These are phyloP conservation scores for Echinops telfairi DNA, from an alignment of 2,113 vertebrate genomes.

Conservation along the genomic window DNA sequence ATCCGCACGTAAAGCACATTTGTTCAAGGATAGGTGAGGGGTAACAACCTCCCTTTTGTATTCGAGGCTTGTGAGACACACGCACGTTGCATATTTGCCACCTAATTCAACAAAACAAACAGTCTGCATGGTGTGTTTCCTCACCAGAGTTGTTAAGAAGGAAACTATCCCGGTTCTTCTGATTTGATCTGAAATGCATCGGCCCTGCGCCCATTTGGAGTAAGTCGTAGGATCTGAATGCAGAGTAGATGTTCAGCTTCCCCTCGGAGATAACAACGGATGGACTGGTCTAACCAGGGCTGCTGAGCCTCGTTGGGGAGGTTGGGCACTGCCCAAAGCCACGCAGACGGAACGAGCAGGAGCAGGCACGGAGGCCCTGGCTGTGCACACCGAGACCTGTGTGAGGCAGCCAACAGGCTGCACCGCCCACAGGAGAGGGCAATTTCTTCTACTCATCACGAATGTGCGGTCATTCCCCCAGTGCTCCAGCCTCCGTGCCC, in stretches of 20 bases:
- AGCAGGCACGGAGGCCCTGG: neutral
- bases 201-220: neutral
- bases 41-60: constrained; percentile 3
- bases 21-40: constrained; percentile 31
- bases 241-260: neutral
- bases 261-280: neutral
- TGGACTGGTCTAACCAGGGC: neutral
- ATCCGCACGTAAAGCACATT: constrained; percentile 23
- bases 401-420: neutral
- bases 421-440: neutral
- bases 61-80: constrained; percentile 57
- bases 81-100: constrained; percentile 62
- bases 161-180: constrained; percentile 39
- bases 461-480: neutral
- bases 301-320: neutral
- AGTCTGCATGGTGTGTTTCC: constrained; percentile 69
- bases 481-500: neutral
- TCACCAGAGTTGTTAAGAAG: constrained; percentile 37
- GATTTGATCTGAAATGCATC: constrained; percentile 36
- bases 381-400: neutral
- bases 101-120: constrained; percentile 64
- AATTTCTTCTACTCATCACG: neutral
- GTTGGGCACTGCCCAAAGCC: neutral
- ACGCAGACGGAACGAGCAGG: neutral
- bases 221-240: constrained; percentile 7